These are phyloP conservation scores for Streptopelia turtur DNA, from an alignment of 2,797 vertebrate genomes.

Conservation along the genomic window DNA sequence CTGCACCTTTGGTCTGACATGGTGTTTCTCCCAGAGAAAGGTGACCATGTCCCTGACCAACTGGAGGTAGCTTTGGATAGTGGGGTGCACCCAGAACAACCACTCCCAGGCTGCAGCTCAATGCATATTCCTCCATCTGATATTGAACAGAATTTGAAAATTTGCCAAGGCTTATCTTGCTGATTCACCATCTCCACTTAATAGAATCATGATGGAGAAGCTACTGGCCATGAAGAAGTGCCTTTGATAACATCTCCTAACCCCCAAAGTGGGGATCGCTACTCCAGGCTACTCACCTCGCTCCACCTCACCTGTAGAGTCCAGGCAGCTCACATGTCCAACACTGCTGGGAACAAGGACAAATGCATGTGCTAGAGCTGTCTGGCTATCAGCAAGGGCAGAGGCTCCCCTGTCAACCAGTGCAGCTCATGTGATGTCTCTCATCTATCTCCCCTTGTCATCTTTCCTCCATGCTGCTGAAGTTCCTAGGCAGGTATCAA, in stretches of 20 bases:
- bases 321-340: neutral
- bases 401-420: neutral
- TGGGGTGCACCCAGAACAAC: neutral
- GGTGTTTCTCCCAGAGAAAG: neutral
- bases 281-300: neutral
- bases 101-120: neutral
- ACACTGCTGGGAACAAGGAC: neutral
- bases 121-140: neutral
- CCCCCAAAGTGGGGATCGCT: fast-evolving
- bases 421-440: neutral
- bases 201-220: neutral
- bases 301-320: neutral
- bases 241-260: neutral
- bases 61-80: neutral
- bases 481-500: neutral
- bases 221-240: neutral
- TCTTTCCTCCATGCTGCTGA: neutral
- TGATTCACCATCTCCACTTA: neutral
- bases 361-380: neutral
- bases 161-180: neutral
- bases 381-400: neutral
- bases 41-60: neutral
- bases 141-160: neutral
- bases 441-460: neutral
- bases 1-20: neutral